Percentiles rank a stretch among this genome's conserved stretches.
These are phyloP conservation scores for Hypocryptadius cinnamomeus DNA, from an alignment of 2,113 vertebrate genomes.

Conservation along the genomic window DNA sequence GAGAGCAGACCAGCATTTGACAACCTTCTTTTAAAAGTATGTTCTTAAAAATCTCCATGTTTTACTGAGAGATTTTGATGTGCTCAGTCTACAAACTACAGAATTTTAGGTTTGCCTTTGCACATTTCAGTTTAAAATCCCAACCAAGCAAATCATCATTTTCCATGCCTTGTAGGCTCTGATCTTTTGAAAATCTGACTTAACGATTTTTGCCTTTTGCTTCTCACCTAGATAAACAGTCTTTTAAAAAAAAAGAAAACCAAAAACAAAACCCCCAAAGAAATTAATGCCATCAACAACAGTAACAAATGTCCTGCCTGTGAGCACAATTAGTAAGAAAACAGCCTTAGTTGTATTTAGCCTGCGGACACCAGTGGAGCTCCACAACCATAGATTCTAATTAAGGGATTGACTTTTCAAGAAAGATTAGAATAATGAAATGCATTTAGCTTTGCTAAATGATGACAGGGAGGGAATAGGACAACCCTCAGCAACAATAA, in stretches of 20 bases:
- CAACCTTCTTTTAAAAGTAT: background rate
- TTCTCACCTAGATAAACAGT: conserved; percentile 5
- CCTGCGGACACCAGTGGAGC: conserved; percentile 16
- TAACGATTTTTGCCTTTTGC: background rate
- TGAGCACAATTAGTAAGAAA: conserved; percentile 33
- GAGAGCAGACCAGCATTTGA: background rate
- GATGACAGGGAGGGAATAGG: background rate
- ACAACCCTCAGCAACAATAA: conserved; percentile 9
- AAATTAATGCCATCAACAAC: background rate
- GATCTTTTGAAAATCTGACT: background rate
- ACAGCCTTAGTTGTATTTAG: conserved; percentile 10
- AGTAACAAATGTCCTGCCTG: conserved; percentile 26
- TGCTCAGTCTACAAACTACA: background rate
- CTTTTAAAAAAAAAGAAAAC: background rate
- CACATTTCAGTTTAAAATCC: background rate
- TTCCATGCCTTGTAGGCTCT: background rate
- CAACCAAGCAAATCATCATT: background rate
- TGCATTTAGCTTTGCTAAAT: conserved; percentile 30
- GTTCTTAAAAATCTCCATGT: background rate
- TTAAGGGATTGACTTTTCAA: conserved; percentile 59
- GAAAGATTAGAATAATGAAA: conserved; percentile 54
- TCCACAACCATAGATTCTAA: conserved; percentile 39
- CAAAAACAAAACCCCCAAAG: background rate
- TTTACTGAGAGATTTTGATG: background rate
- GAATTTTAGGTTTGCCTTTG: background rate